Evolutionary conservation across 2,797 vertebrate species (phyloP), one percentile per base, ranked within the genome.

Genomic region (Xiphophorus birchmanni): DNA sequence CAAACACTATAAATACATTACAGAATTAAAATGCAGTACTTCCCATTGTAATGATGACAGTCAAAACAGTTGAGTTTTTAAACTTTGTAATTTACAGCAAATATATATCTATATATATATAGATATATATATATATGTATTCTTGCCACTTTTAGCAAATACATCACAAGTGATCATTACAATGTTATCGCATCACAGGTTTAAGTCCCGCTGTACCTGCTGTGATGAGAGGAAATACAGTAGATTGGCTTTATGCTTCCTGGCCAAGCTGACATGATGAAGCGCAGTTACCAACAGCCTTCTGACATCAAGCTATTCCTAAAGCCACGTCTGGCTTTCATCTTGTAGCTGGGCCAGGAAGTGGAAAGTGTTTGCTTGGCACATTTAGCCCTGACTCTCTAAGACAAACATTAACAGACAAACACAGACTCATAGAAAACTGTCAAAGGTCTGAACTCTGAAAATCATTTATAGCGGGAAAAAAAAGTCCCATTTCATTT

Each of bases 81-180:
- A 92, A 90, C 81, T 86, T 88, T 92, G 85, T 86, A 94, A 95
- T 95, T 93, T 95, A 95, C 94, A 96, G 87, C 77, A 93, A 89
- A 37, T 37, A 42, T 93, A 90, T 84, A 56, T 56, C 9, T 56
- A 40, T 67, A 42, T 93, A 90, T 84, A 37, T 37, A 67, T 93
- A 90, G 26, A 21, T 54, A 89, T 91, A 88, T 37, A 67, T 60
- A 60, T 60, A 5, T 60, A 15, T 71, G 8, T 93, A 90, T 84
- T 86, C 86, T 91, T 92, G 83, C 84, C 89, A 93, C 84, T 90
- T 91, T 87, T 63, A 91, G 91, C 90, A 89, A 82, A 88, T 83
- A 89, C 89, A 67, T 90, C 89, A 94, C 87, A 90, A 78, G 72
- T 92, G 86, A 88, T 90, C 74, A 65, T 90, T 82, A 90, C 86